Percentiles rank a stretch among this genome's conserved stretches.
Conservation (phyloP, 2,113 vertebrate genomes). For the Lycocorax pyrrhopterus region DNA sequence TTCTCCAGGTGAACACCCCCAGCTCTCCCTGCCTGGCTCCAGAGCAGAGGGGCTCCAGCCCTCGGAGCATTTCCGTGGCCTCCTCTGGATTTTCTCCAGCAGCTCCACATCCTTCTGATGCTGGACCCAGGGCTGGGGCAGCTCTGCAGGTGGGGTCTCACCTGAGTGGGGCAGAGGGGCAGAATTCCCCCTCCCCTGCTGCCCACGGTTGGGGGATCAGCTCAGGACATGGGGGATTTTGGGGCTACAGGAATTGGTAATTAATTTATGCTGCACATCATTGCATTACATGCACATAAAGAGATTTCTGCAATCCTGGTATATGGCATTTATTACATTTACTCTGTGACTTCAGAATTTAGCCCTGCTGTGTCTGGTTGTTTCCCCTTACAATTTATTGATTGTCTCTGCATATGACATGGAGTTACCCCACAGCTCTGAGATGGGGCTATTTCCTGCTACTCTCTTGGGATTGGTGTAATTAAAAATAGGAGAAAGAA, state of each 20-base stretch:
- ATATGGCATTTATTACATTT: rapidly evolving
- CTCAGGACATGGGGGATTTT: neutral
- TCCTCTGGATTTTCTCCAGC: neutral
- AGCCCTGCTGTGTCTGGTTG: neutral
- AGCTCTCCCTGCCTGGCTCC: neutral
- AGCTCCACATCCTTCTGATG: rapidly evolving
- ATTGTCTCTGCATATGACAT: rapidly evolving
- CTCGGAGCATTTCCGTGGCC: rapidly evolving
- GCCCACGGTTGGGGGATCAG: rapidly evolving
- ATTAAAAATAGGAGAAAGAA: neutral
- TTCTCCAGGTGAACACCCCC: rapidly evolving
- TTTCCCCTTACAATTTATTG: neutral
- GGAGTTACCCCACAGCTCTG: neutral
- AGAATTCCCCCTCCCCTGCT: neutral
- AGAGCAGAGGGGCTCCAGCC: neutral
- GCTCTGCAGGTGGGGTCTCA: neutral
- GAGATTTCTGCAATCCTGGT: rapidly evolving
- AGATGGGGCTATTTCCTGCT: neutral
- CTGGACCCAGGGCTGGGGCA: rapidly evolving
- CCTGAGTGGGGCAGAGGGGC: neutral
- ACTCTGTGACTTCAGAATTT: neutral
- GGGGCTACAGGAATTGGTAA: rapidly evolving
- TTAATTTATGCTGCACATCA: neutral
- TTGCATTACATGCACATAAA: rapidly evolving
- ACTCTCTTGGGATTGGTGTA: rapidly evolving